Conservation (phyloP, 2,797 vertebrate genomes). For the Sebastes goodei region DNA sequence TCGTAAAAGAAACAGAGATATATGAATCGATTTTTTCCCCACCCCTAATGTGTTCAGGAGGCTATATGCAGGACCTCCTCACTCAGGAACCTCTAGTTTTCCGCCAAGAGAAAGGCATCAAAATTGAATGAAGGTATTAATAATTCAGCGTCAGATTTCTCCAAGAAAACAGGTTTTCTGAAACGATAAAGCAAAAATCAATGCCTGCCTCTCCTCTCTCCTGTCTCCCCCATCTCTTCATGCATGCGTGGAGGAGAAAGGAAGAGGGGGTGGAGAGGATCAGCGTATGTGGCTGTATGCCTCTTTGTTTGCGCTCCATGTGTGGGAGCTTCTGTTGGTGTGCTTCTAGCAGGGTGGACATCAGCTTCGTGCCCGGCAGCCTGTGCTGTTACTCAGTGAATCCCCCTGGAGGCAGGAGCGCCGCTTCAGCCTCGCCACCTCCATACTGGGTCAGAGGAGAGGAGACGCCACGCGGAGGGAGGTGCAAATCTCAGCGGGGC, state of each 20-base stretch:
- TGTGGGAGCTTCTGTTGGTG: slow-evolving; percentile 58
- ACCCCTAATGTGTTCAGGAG: slow-evolving; percentile 26
- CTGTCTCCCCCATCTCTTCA: slow-evolving; percentile 34
- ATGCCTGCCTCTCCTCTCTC: slow-evolving; percentile 62
- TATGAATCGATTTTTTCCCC: no score
- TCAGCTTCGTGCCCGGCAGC: slow-evolving; percentile 63
- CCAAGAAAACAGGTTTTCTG: slow-evolving; percentile 80
- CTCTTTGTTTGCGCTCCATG: slow-evolving; percentile 64
- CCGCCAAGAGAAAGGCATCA: slow-evolving; percentile 78
- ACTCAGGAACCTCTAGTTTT: slow-evolving; percentile 78
- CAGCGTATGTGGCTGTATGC: slow-evolving; percentile 40
- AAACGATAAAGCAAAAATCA: slow-evolving; percentile 81
- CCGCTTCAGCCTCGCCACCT: slow-evolving; percentile 63
- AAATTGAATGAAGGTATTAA: slow-evolving; percentile 86
- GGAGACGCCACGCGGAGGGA: slow-evolving; percentile 56
- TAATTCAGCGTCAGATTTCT: slow-evolving; percentile 83
- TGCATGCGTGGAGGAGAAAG: slow-evolving; percentile 42
- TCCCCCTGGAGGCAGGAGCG: slow-evolving; percentile 54
- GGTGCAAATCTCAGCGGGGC: slow-evolving; percentile 57
- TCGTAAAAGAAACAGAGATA: no score
- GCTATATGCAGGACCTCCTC: slow-evolving; percentile 48
- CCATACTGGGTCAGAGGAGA: slow-evolving; percentile 63
- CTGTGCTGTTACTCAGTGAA: slow-evolving; percentile 56
- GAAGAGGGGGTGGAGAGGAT: slow-evolving; percentile 41
- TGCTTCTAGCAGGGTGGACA: slow-evolving; percentile 52